Base-by-base conservation (phyloP, 2,888 invertebrate genomes). In the Nymphalis polychloros region DNA sequence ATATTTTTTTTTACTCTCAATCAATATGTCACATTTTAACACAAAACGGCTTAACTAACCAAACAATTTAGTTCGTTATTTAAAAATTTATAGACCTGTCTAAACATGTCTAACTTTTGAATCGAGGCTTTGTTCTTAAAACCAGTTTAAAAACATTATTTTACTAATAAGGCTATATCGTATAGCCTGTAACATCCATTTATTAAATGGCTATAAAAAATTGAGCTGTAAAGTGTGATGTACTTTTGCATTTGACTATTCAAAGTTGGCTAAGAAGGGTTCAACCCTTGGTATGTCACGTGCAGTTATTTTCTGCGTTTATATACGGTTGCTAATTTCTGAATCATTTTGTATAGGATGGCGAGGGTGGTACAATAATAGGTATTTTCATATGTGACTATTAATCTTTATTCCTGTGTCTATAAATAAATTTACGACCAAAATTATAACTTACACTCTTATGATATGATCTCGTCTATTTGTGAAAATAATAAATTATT, bases 291-390 rank as follows among this genome's bases (percentile, higher is more conserved):
- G 41, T 63, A 72, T 76, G 81, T 79, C 82, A 79, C 79, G 81
- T 83, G 84, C 83, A 81, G 82, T 84, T 86, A 87, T 83, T 86
- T 81, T 83, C 80, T 81, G 81, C 81, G 76, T 85, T 68, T 81
- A 79, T 72, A 76, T 75, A 78, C 83, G 82, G 81, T 83, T 76
- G 80, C 82, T 80, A 85, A 87, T 86, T 79, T 79, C 75, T 72
- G 70, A 62, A 70, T 73, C 67, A 73, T 71, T 70, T 66, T 68
- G 68, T 67, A 63, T 63, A 49, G 62, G 48, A 47, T 48, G 41
- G 50, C 66, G 53, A 67, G 59, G 62, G 46, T 52, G 23, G 17
- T 23, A 31, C 19, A 57, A 35, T 20, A 41, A 55, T 55, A 27
- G 53, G 17, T 55, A 17, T 17, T 13, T 41, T 41, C 0, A 41